Percentiles rank a stretch among this genome's conserved stretches.
These are phyloP conservation scores for Gymnopithys bicolor DNA, from an alignment of 2,797 vertebrate species.

Conservation along the genomic window DNA sequence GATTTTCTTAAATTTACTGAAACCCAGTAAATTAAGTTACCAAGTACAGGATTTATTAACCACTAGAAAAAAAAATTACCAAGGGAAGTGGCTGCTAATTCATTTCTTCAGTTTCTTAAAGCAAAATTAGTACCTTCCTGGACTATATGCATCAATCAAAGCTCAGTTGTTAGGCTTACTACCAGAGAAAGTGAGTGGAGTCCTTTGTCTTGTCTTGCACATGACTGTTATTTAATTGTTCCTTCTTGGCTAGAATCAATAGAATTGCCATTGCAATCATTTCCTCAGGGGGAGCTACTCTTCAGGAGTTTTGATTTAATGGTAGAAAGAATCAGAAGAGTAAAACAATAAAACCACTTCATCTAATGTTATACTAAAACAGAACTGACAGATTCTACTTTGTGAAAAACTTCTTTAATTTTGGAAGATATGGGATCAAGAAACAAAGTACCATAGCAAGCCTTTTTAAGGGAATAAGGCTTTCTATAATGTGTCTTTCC, in stretches of 20 bases:
- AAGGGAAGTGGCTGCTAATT: neutral
- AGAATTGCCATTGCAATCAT: neutral
- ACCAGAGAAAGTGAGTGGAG: neutral
- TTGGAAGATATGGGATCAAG: neutral
- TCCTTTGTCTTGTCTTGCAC: neutral
- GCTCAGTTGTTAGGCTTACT: neutral
- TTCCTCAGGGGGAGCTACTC: neutral
- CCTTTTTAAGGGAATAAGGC: neutral
- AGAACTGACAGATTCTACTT: neutral
- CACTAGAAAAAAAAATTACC: neutral
- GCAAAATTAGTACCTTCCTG: neutral
- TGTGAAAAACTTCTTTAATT: neutral
- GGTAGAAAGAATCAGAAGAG: neutral
- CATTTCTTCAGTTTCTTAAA: neutral
- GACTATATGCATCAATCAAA: neutral
- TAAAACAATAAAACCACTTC: neutral
- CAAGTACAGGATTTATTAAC: neutral
- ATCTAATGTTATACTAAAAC: neutral
- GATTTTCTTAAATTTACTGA: neutral
- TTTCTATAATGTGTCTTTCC: constrained; percentile 25
- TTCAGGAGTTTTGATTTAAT: neutral
- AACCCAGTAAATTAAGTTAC: neutral
- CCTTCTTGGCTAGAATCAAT: neutral
- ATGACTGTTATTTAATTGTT: neutral
- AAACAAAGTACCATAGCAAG: neutral